Conservation (phyloP, 2,113 vertebrate species). For the Coracopsis vasa region DNA sequence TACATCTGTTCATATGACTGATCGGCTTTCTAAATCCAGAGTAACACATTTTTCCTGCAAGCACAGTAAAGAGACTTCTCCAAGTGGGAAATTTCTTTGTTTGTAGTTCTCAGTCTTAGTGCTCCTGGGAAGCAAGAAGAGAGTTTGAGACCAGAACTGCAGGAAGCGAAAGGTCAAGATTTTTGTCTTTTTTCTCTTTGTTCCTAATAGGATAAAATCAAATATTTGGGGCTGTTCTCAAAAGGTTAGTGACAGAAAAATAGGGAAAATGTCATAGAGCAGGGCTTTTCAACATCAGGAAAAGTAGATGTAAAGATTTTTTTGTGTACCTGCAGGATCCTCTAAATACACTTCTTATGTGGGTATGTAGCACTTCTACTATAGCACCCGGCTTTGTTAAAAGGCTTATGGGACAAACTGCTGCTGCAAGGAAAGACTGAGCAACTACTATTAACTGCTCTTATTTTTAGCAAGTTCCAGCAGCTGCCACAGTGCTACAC, state of each 20-base stretch:
- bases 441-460: background rate
- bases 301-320: background rate
- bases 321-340: background rate
- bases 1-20: background rate
- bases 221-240: background rate
- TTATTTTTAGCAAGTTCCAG: background rate
- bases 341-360: background rate
- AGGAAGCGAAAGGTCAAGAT: background rate
- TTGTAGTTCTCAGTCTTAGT: background rate
- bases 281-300: background rate
- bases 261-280: background rate
- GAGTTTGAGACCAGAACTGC: background rate
- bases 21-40: background rate
- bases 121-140: background rate
- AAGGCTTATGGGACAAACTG: background rate
- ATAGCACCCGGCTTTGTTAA: background rate
- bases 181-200: background rate
- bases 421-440: background rate
- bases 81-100: background rate
- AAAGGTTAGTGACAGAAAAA: background rate
- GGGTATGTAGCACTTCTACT: background rate
- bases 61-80: background rate
- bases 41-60: background rate
- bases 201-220: background rate
- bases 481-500: background rate